These are phyloP conservation scores for Punctoribates punctum DNA, from an alignment of 2,888 invertebrate species.

Conservation along the genomic window DNA sequence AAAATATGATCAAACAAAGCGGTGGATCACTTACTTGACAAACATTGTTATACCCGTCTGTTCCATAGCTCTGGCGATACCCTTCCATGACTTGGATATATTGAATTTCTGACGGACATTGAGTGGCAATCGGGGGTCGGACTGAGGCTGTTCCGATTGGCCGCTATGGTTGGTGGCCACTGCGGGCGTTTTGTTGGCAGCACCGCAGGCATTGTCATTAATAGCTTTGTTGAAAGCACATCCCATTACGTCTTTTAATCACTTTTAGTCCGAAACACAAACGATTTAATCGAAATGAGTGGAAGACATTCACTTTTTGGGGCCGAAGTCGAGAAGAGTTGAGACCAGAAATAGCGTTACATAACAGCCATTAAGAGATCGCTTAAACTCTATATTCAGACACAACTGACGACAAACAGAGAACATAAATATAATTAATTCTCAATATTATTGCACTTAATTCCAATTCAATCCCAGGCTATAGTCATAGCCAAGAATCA, in stretches of 20 bases:
- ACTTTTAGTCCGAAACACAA: neutral
- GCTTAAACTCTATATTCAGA: neutral
- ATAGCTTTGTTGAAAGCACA: slow-evolving; percentile 45
- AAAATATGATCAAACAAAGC: neutral
- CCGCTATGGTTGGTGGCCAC: neutral
- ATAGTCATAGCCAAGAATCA: neutral
- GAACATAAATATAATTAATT: neutral
- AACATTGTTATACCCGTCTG: slow-evolving; percentile 86
- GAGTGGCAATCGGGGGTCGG: slow-evolving; percentile 72
- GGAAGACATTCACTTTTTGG: neutral
- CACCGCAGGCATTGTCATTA: neutral
- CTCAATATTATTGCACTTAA: neutral
- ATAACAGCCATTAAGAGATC: slow-evolving; percentile 30
- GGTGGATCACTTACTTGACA: slow-evolving; percentile 69
- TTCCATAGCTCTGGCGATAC: slow-evolving; percentile 81
- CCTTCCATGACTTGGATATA: slow-evolving; percentile 86
- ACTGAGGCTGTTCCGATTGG: slow-evolving; percentile 43
- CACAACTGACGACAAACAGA: neutral
- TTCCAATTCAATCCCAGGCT: neutral
- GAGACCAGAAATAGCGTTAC: neutral
- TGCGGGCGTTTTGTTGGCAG: neutral
- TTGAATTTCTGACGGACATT: slow-evolving; percentile 82
- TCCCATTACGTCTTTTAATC: slow-evolving; percentile 42
- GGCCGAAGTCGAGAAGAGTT: neutral
- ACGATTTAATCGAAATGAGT: neutral